Conservation (phyloP, 2,888 invertebrate species). For the Leptopilina drosophilae region DNA sequence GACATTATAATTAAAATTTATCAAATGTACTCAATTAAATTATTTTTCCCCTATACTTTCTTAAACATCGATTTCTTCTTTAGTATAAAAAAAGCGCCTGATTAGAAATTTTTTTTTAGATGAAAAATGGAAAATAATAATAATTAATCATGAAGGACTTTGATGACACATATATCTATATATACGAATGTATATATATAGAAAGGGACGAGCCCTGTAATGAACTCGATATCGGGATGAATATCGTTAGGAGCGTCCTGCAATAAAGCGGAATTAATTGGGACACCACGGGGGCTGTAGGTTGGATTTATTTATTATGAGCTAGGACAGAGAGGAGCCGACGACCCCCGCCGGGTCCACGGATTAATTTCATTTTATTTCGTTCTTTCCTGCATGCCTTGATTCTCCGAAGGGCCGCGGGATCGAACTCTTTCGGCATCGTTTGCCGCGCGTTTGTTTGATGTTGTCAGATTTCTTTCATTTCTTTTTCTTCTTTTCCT, state of each 20-base stretch:
- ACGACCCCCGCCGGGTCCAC: conserved; percentile 61
- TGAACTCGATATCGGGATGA: conserved; percentile 38
- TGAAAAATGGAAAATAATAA: too few species aligned
- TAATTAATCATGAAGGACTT: conserved; percentile 12
- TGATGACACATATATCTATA: conserved; percentile 5
- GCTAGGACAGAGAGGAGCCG: conserved; percentile 63
- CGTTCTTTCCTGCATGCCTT: conserved; percentile 22
- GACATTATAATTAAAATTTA: too few species aligned
- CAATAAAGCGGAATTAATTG: conserved; percentile 70
- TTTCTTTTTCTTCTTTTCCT: not conserved
- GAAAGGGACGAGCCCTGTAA: conserved; percentile 28
- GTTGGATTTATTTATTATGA: conserved; percentile 69
- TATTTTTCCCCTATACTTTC: too few species aligned
- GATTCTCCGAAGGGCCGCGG: conserved; percentile 32
- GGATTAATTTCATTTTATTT: conserved; percentile 56
- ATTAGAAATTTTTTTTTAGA: too few species aligned
- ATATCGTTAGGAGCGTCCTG: conserved; percentile 40
- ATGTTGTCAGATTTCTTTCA: conserved; percentile 17
- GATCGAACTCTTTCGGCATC: conserved; percentile 40
- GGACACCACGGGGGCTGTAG: conserved; percentile 63
- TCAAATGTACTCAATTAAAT: too few species aligned
- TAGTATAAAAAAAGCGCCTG: too few species aligned
- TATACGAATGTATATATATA: too few species aligned
- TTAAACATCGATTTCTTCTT: too few species aligned
- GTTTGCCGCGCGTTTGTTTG: conserved; percentile 27